Percentiles rank a stretch among this genome's conserved stretches.
phyloP scores from a whole-genome alignment of 2,888 invertebrate species.

The Eupithecia inturbata region DNA sequence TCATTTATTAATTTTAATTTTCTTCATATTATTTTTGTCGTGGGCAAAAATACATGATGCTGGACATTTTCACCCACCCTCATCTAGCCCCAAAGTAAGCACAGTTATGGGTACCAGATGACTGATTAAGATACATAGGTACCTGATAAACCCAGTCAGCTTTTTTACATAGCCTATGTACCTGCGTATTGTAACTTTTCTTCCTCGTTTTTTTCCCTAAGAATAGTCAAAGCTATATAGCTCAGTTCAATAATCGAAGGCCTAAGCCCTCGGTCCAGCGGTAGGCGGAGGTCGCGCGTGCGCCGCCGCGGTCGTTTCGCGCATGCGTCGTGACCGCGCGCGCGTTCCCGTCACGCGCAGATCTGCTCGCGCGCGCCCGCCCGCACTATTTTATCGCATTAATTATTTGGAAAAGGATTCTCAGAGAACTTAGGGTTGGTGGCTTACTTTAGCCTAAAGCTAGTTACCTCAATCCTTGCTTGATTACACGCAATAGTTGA shows the following conservation, averaged over 20 bases:
- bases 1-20: too few species aligned
- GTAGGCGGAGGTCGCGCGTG: slow-evolving; percentile 71
- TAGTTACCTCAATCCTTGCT: not conserved
- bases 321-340: slow-evolving; percentile 81
- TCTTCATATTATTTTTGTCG: too few species aligned
- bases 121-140: too few species aligned
- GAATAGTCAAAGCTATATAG: slow-evolving; percentile 24
- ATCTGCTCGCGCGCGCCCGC: slow-evolving; percentile 62
- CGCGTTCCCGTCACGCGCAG: slow-evolving; percentile 81
- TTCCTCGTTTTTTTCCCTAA: not conserved
- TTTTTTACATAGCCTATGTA: too few species aligned
- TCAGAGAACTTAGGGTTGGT: slow-evolving; percentile 51
- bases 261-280: slow-evolving; percentile 14
- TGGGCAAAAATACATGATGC: too few species aligned
- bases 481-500: not conserved
- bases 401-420: slow-evolving; percentile 83
- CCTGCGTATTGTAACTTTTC: not conserved
- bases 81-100: too few species aligned
- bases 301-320: slow-evolving; percentile 68
- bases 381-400: slow-evolving; percentile 83
- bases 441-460: not conserved
- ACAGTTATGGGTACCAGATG: too few species aligned
- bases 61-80: too few species aligned
- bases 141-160: too few species aligned
- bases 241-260: slow-evolving; percentile 32